These are phyloP conservation scores for Melanophora roralis DNA, from an alignment of 2,888 invertebrate genomes.

Conservation along the genomic window DNA sequence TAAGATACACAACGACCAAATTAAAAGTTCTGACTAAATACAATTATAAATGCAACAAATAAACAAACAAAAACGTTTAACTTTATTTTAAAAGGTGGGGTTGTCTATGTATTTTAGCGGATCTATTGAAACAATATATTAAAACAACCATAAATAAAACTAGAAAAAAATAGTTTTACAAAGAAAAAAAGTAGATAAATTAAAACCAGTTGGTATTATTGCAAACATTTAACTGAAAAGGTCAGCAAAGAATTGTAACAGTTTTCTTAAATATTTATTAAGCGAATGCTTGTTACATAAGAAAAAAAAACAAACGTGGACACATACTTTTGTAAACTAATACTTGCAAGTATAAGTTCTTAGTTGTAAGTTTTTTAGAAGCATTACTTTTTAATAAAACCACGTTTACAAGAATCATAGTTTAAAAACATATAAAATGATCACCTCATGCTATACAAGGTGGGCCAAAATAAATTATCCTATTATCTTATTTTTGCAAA, in stretches of 20 bases:
- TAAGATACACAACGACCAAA: constrained; percentile 23
- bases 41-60: not conserved
- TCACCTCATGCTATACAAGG: too few relatives aligned
- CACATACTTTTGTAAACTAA: too few relatives aligned
- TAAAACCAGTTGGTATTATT: constrained; percentile 29
- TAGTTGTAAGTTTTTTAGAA: too few relatives aligned
- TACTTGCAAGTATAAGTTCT: too few relatives aligned
- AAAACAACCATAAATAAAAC: not conserved
- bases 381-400: too few relatives aligned
- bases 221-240: constrained; percentile 16
- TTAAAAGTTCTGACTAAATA: constrained; percentile 37
- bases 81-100: constrained; percentile 41
- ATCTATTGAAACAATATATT: constrained; percentile 5
- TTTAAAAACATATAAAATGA: too few relatives aligned
- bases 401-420: too few relatives aligned
- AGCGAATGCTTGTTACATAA: too few relatives aligned
- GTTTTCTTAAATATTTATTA: too few relatives aligned
- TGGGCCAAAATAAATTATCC: too few relatives aligned
- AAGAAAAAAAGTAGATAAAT: not conserved
- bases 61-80: not conserved
- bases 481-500: too few relatives aligned
- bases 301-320: too few relatives aligned
- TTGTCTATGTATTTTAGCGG: constrained; percentile 32
- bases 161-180: not conserved
- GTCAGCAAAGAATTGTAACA: not conserved